These are phyloP conservation scores for Ditylenchus dipsaci DNA, from an alignment of 1,140 invertebrate genomes.

Conservation along the genomic window DNA sequence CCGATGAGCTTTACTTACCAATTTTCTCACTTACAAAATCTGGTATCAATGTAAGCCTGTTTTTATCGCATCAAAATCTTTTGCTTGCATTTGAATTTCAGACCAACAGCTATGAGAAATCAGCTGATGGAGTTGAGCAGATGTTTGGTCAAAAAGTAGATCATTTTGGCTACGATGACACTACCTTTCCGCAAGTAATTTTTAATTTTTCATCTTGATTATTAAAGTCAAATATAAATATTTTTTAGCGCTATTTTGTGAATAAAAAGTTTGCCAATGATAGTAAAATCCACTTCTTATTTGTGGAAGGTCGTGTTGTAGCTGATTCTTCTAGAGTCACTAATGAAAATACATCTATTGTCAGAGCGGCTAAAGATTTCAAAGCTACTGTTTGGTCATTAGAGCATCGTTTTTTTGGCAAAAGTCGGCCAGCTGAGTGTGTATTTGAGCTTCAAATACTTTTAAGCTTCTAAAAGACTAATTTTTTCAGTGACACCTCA, in stretches of 20 bases:
- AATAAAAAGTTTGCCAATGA: background rate
- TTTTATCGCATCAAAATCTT: too few species aligned
- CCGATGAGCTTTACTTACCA: too few species aligned
- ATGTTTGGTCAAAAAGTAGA: background rate
- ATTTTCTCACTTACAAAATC: too few species aligned
- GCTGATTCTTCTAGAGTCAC: background rate
- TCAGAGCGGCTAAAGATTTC: background rate
- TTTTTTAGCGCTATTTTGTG: background rate
- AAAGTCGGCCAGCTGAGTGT: background rate
- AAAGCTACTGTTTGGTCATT: background rate
- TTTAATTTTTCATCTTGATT: too few species aligned
- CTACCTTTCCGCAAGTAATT: background rate
- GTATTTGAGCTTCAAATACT: background rate
- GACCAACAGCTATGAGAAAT: too few species aligned
- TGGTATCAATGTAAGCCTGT: too few species aligned
- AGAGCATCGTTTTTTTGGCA: background rate
- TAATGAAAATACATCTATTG: background rate
- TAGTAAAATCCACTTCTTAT: background rate
- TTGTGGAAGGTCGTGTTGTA: background rate
- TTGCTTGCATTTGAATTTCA: too few species aligned
- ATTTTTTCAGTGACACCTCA: too few species aligned
- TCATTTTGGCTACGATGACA: background rate
- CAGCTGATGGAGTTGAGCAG: too few species aligned
- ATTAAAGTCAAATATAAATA: background rate
- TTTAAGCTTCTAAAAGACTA: background rate